Evolutionary conservation across 2,113 vertebrate species (phyloP), one percentile per base, ranked within the genome.

Genomic region (Laticauda colubrina): DNA sequence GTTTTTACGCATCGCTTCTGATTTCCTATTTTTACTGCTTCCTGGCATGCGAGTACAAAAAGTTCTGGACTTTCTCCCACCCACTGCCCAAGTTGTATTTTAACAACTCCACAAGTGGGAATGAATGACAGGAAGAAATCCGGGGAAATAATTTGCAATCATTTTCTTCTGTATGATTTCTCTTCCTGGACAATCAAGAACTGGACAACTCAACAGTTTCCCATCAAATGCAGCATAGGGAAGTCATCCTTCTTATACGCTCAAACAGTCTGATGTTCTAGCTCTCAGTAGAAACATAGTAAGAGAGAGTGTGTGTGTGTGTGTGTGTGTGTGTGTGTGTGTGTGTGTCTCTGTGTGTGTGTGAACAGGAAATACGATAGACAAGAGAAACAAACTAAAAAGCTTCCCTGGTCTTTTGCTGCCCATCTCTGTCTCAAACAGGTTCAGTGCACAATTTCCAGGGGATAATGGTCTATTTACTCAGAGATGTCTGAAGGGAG

Each of bases 381-480:
- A 75, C 86, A 93, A 85, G 0, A 1, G 29, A 93, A 86, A 85
- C 29, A 88, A 93, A 92, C 2, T 3, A 2, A 9, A 85, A 94
- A 59, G 45, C 3, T 0, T 24, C 34, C 91, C 56, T 23, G 12
- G 55, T 91, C 88, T 9, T 92, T 91, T 61, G 12, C 0, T 93
- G 88, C n/a, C 39, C n/a, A 45, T 53, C 85, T 94, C 85, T 61
- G 69, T 93, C 93, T 92, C 53, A 94, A 86, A 91, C 64, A 92
- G 85, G 6, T 61, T 87, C 91, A 93, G 85, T 0, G 85, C n/a
- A 92, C 93, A 90, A 91, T 86, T 92, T 95, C 93, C 91, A 93
- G 89, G 95, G 95, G 89, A 94, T 89, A 95, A 93, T 54, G 93
- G 56, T 85, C 57, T 95, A 23, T 93, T 94, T 93, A 94, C 26